These are phyloP conservation scores for Augiades crinisus DNA, from an alignment of 2,888 invertebrate species.

Conservation along the genomic window DNA sequence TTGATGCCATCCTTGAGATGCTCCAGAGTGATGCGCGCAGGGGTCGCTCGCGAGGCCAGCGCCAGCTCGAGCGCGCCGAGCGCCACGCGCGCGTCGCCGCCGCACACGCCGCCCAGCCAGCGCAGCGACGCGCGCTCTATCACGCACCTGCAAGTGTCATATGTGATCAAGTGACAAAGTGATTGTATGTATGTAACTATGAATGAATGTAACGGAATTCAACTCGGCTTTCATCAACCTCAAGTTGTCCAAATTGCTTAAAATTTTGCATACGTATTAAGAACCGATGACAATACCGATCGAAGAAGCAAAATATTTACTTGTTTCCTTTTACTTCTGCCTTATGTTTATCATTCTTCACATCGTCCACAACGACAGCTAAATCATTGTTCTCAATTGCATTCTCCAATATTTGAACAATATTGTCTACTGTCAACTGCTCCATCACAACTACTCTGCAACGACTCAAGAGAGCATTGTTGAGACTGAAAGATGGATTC, in stretches of 20 bases:
- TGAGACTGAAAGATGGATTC: constrained; percentile 93
- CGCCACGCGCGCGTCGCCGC: constrained; percentile 91
- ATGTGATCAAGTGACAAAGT: background rate
- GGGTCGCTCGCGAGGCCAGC: constrained; percentile 74
- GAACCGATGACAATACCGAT: no score
- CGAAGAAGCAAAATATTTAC: constrained; percentile 1
- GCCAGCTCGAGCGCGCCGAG: constrained; percentile 88
- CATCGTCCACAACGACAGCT: constrained; percentile 47
- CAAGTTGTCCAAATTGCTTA: no score
- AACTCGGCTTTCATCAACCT: no score
- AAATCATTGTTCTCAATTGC: constrained; percentile 68
- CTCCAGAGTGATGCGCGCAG: constrained; percentile 79
- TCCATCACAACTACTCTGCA: constrained; percentile 89
- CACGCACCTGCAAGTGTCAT: constrained; percentile 49
- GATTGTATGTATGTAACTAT: no score
- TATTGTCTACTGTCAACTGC: constrained; percentile 82
- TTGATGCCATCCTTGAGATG: constrained; percentile 88
- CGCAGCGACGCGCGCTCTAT: constrained; percentile 82
- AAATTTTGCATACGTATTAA: no score
- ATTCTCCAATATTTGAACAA: constrained; percentile 82
- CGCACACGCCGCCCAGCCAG: constrained; percentile 88
- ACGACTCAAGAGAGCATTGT: constrained; percentile 89
- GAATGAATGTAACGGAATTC: no score
- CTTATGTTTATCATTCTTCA: constrained; percentile 32
- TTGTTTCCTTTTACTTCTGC: background rate